Evolutionary conservation across 2,888 invertebrate species (phyloP).

Genomic region (Drosophila acutilabella): DNA sequence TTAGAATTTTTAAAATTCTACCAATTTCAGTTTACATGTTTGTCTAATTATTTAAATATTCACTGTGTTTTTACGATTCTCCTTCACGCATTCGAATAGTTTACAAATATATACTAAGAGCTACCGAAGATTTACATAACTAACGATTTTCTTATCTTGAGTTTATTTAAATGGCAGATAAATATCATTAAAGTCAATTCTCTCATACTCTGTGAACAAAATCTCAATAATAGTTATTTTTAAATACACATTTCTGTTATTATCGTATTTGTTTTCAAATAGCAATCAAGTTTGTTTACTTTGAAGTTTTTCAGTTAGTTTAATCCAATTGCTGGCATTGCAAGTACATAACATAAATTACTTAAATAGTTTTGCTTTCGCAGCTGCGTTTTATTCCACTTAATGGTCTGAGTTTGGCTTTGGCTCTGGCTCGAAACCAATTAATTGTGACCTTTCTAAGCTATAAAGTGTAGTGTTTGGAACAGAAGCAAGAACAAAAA

Average conservation of each 20-base stretch:
- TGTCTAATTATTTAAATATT: no score
- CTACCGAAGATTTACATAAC: conserved; percentile 8
- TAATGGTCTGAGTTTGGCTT: background rate
- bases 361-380: conserved; percentile 10
- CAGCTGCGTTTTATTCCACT: conserved; percentile 14
- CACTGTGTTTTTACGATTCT: background rate
- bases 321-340: background rate
- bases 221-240: background rate
- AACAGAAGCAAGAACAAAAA: conserved; percentile 17
- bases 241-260: background rate
- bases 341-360: background rate
- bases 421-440: conserved; percentile 25
- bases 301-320: background rate
- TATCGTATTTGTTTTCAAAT: background rate
- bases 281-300: background rate
- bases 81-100: background rate
- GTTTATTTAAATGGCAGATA: conserved; percentile 1
- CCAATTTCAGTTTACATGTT: no score
- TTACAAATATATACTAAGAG: background rate
- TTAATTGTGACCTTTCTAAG: conserved; percentile 60
- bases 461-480: conserved; percentile 26
- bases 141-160: conserved; percentile 3
- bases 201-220: background rate
- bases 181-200: conserved; percentile 3
- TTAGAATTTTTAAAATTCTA: no score